Evolutionary conservation across 2,888 invertebrate genomes (phyloP).

Genomic region (Alviniconcha strummeri): DNA sequence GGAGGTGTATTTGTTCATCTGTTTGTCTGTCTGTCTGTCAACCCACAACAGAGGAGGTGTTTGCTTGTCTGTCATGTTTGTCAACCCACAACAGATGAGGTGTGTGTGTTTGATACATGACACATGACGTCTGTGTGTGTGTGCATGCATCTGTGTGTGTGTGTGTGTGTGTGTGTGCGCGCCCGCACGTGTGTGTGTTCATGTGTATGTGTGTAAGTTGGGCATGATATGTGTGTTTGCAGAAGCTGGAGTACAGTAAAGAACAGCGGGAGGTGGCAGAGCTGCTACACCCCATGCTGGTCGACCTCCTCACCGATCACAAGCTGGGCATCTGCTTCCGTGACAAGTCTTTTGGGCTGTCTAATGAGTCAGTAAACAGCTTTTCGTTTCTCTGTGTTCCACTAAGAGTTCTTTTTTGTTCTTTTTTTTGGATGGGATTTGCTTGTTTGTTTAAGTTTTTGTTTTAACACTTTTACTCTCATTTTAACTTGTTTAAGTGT

Average conservation of each 20-base stretch:
- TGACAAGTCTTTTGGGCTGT: slow-evolving; percentile 79
- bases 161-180: too few species aligned
- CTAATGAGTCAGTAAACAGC: slow-evolving; percentile 40
- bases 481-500: too few species aligned
- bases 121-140: background rate
- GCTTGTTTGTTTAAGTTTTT: too few species aligned
- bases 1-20: too few species aligned
- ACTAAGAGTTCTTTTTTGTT: too few species aligned
- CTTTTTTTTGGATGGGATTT: too few species aligned
- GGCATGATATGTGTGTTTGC: background rate
- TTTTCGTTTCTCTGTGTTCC: too few species aligned
- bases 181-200: background rate
- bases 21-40: too few species aligned
- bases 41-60: too few species aligned
- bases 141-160: background rate
- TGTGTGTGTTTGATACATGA: background rate
- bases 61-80: too few species aligned
- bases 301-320: slow-evolving; percentile 84
- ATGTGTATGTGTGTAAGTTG: background rate
- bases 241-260: slow-evolving; percentile 37
- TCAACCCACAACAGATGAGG: background rate
- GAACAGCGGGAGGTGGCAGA: slow-evolving; percentile 55
- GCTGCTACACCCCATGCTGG: slow-evolving; percentile 81
- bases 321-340: slow-evolving; percentile 86
- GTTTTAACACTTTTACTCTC: too few species aligned